Evolutionary conservation across 2,113 vertebrate species (phyloP).

Genomic region (Dicerorhinus sumatrensis): DNA sequence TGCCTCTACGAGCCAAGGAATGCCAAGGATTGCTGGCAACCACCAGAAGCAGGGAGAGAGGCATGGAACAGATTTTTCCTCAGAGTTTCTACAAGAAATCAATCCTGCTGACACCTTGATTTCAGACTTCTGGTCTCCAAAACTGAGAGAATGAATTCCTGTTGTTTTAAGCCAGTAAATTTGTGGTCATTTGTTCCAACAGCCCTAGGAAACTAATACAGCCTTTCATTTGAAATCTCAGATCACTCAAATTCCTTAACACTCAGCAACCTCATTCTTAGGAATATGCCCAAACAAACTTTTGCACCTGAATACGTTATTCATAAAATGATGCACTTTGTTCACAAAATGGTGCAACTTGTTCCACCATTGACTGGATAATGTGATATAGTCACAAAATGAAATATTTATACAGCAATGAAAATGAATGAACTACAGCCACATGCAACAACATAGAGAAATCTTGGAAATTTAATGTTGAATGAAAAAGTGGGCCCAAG

Average conservation of each 20-base stretch:
- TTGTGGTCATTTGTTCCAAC: neutral
- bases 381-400: neutral
- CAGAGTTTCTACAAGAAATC: neutral
- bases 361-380: neutral
- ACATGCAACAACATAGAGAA: neutral
- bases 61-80: neutral
- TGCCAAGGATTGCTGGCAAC: neutral
- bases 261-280: neutral
- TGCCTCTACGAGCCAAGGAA: neutral
- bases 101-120: neutral
- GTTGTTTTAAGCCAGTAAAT: neutral
- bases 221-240: neutral
- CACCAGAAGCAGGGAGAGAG: neutral
- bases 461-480: neutral
- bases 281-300: neutral
- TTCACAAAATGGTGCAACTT: neutral
- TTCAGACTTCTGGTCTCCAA: slow-evolving; percentile 12
- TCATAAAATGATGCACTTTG: neutral
- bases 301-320: neutral
- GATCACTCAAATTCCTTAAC: neutral
- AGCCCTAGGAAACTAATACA: neutral
- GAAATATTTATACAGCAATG: neutral
- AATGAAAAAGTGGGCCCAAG: neutral
- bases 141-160: neutral
- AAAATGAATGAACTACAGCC: neutral